These are phyloP conservation scores for Hemiscyllium ocellatum DNA, from an alignment of 2,113 vertebrate species.

Conservation along the genomic window DNA sequence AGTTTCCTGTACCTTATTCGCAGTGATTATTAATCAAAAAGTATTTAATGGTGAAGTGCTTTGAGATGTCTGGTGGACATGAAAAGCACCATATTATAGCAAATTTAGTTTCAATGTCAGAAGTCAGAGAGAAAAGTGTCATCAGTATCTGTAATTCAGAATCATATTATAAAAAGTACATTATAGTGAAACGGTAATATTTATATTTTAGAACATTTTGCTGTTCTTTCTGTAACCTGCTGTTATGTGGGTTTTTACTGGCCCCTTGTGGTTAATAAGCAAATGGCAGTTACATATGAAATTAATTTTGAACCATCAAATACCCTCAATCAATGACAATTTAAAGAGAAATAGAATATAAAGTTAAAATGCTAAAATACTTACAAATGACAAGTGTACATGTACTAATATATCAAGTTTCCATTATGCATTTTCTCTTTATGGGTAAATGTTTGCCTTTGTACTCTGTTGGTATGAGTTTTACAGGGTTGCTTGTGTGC, in stretches of 20 bases:
- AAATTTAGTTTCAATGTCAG: neutral
- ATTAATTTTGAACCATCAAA: too few species aligned
- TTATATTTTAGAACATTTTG: neutral
- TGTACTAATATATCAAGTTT: neutral
- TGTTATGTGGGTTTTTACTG: conserved; percentile 7
- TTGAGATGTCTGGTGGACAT: neutral
- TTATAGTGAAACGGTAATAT: neutral
- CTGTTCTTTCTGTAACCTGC: neutral
- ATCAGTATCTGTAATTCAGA: neutral
- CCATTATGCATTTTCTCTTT: neutral
- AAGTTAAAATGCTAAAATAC: neutral
- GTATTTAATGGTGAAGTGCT: neutral
- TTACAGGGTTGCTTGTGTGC: neutral
- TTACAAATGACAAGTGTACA: neutral
- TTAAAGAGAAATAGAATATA: neutral
- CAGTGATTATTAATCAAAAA: neutral
- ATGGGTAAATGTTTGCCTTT: neutral
- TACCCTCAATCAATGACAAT: too few species aligned
- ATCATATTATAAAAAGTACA: neutral
- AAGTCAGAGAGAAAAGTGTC: neutral
- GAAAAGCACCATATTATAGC: neutral
- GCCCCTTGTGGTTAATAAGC: neutral
- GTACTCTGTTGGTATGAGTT: neutral
- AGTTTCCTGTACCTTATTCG: neutral
- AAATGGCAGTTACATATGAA: neutral